Percentiles rank a stretch among this genome's conserved stretches.
These are phyloP conservation scores for Pherbina coryleti DNA, from an alignment of 2,888 invertebrate species.

Conservation along the genomic window DNA sequence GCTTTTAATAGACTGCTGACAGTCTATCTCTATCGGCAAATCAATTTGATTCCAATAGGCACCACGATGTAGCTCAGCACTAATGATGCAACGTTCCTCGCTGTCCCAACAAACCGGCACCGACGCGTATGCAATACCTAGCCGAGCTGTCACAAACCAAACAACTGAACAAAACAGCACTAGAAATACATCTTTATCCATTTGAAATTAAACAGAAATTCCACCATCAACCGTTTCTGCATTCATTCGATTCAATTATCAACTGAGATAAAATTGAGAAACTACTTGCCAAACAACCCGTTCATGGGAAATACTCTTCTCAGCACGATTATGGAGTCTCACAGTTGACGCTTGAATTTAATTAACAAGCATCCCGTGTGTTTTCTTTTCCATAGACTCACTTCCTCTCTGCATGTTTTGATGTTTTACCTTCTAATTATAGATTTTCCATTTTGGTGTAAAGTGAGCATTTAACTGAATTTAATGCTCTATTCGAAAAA, in stretches of 20 bases:
- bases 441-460: slow-evolving; percentile 7
- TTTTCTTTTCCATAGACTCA: slow-evolving; percentile 20
- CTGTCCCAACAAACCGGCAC: slow-evolving; percentile 44
- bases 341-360: slow-evolving; percentile 8
- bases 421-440: slow-evolving; percentile 19
- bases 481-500: too few relatives aligned
- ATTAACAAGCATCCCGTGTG: slow-evolving; percentile 41
- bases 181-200: neutral
- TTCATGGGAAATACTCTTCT: neutral
- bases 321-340: neutral
- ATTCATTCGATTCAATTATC: neutral
- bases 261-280: slow-evolving; percentile 20
- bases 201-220: neutral
- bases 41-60: slow-evolving; percentile 40
- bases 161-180: slow-evolving; percentile 17
- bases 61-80: slow-evolving; percentile 52
- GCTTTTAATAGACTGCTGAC: slow-evolving; percentile 40
- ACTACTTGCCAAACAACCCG: neutral
- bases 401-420: slow-evolving; percentile 4
- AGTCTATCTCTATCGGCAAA: slow-evolving; percentile 59
- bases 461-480: neutral
- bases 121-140: neutral
- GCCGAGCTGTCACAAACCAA: neutral
- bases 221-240: neutral
- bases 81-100: slow-evolving; percentile 50